Percentiles rank a stretch among this genome's conserved stretches.
Conservation (phyloP, 2,113 vertebrate genomes). For the Edolisoma coerulescens region DNA sequence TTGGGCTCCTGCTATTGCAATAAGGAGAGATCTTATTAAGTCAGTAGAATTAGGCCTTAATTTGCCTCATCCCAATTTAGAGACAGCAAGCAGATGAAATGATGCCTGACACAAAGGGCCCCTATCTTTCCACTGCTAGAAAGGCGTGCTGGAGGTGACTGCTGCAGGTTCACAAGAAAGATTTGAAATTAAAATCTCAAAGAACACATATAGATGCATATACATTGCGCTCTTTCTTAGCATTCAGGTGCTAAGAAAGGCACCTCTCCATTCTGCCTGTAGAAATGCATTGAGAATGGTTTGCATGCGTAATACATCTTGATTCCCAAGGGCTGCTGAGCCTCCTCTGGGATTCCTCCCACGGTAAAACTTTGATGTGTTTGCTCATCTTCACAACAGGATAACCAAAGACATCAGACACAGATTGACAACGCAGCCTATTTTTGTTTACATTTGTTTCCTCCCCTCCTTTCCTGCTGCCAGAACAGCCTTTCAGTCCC, state of each 20-base stretch:
- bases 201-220: neutral
- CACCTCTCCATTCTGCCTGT: neutral
- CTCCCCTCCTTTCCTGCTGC: neutral
- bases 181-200: neutral
- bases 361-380: neutral
- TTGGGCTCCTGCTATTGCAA: neutral
- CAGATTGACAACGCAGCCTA: neutral
- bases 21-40: neutral
- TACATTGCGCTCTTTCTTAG: neutral
- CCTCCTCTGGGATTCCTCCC: neutral
- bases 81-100: neutral
- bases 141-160: neutral
- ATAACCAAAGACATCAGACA: neutral
- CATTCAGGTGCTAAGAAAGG: neutral
- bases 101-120: neutral
- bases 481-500: neutral
- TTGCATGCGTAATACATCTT: neutral
- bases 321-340: neutral
- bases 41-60: neutral
- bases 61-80: neutral
- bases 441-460: constrained; percentile 29
- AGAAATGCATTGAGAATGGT: neutral
- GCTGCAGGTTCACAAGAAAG: neutral
- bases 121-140: neutral
- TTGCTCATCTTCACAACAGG: constrained; percentile 7